Percentiles rank a stretch among this genome's conserved stretches.
Conservation (phyloP, 2,888 invertebrate species). For the Pinctada fucata region DNA sequence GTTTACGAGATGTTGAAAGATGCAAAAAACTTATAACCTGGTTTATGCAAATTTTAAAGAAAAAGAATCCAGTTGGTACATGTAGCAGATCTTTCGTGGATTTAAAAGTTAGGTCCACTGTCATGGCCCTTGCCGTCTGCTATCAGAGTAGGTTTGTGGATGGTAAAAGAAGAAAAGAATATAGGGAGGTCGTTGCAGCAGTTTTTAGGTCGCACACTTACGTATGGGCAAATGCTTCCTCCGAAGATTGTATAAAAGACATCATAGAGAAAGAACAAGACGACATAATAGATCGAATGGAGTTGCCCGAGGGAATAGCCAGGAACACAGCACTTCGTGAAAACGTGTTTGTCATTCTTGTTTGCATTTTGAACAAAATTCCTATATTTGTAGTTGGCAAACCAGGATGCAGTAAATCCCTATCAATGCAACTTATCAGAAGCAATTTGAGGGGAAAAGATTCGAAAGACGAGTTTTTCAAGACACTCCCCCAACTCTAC, state of each 20-base stretch:
- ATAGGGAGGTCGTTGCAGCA: conserved; percentile 31
- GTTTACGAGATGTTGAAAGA: conserved; percentile 45
- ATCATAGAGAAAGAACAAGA: conserved; percentile 52
- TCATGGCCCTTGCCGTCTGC: conserved; percentile 47
- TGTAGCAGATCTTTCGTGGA: too few relatives aligned
- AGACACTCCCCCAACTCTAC: conserved; percentile 52
- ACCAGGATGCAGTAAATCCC: conserved; percentile 64
- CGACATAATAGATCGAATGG: conserved; percentile 58
- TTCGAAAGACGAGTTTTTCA: conserved; percentile 55
- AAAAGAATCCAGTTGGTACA: conserved; percentile 22
- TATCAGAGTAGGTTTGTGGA: conserved; percentile 51
- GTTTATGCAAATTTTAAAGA: conserved; percentile 31
- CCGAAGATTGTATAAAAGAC: conserved; percentile 31
- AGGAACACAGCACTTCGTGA: conserved; percentile 58
- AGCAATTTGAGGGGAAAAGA: conserved; percentile 62
- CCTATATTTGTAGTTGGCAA: conserved; percentile 65
- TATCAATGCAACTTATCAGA: conserved; percentile 60
- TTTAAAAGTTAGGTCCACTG: conserved; percentile 26
- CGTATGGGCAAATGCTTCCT: not conserved
- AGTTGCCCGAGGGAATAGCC: conserved; percentile 56
- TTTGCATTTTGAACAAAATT: conserved; percentile 58
- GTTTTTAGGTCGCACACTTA: conserved; percentile 12
- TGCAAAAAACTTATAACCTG: conserved; percentile 36
- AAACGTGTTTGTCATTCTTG: conserved; percentile 62
- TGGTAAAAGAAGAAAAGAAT: conserved; percentile 28